phyloP scores from a whole-genome alignment of 2,113 vertebrate species.

The Merops nubicus region DNA sequence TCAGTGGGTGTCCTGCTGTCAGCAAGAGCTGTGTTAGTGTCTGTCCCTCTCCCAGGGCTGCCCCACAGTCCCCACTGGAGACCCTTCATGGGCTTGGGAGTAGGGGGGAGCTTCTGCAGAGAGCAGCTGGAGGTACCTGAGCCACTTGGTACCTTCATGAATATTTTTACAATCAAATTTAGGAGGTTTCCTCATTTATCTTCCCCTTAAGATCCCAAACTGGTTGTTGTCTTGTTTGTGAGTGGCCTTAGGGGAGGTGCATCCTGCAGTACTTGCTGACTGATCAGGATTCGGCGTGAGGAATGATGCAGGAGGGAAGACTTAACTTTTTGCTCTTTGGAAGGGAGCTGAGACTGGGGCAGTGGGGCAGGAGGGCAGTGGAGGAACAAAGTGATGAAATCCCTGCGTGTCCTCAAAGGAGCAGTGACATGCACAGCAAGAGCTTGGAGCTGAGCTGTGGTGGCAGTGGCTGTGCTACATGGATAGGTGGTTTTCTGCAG shows the following conservation, averaged over 20 bases:
- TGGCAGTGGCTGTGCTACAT: accelerated
- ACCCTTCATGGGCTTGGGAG: background rate
- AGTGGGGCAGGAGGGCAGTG: background rate
- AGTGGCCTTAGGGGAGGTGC: background rate
- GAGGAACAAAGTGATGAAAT: background rate
- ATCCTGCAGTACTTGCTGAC: background rate
- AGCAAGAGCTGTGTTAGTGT: background rate
- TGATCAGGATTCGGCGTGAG: background rate
- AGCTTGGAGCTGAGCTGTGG: background rate
- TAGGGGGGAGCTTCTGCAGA: background rate
- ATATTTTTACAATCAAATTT: background rate
- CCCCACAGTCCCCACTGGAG: accelerated
- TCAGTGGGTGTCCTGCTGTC: background rate
- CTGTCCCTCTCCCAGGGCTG: background rate
- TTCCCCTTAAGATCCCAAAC: background rate
- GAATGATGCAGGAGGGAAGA: background rate
- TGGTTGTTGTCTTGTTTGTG: background rate
- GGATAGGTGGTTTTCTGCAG: background rate
- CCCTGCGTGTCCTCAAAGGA: background rate
- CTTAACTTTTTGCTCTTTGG: background rate
- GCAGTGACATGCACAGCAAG: background rate
- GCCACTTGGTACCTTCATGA: background rate
- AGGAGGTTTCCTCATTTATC: conserved; percentile 19
- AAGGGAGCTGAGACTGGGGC: background rate
- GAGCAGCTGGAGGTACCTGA: background rate